These are phyloP conservation scores for Ephialtes manifestator DNA, from an alignment of 2,888 invertebrate genomes.

Conservation along the genomic window DNA sequence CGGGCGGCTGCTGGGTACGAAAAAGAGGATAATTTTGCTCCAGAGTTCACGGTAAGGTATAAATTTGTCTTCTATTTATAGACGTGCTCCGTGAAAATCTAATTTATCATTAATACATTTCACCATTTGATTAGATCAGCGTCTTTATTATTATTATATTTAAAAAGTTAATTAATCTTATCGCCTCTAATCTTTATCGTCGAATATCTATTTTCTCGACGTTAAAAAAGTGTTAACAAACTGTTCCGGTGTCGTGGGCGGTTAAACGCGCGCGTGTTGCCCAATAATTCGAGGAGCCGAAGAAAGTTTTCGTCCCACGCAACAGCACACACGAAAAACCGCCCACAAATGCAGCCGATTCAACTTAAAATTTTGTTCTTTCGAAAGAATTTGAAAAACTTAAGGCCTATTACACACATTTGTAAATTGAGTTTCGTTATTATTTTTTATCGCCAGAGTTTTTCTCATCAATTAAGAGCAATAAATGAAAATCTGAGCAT, in stretches of 20 bases:
- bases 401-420: too few species aligned
- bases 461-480: too few species aligned
- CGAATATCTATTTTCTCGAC: not conserved
- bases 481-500: too few species aligned
- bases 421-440: too few species aligned
- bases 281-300: slow-evolving; percentile 54
- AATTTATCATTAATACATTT: slow-evolving; percentile 73
- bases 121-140: not conserved
- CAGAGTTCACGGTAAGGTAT: slow-evolving; percentile 83
- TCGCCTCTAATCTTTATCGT: not conserved
- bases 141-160: not conserved
- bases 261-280: slow-evolving; percentile 46
- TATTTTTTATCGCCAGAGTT: too few species aligned
- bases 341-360: not conserved
- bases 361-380: not conserved
- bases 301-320: slow-evolving; percentile 42
- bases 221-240: not conserved
- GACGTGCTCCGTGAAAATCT: slow-evolving; percentile 71
- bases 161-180: not conserved
- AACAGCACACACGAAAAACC: slow-evolving; percentile 39
- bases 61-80: slow-evolving; percentile 82
- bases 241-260: slow-evolving; percentile 52
- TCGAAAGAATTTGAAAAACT: too few species aligned
- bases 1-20: slow-evolving; percentile 52
- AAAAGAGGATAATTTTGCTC: slow-evolving; percentile 79